Percentiles rank a stretch among this genome's conserved stretches.
Conservation (phyloP, 2,888 invertebrate species). For the Zelleria hepariella region DNA sequence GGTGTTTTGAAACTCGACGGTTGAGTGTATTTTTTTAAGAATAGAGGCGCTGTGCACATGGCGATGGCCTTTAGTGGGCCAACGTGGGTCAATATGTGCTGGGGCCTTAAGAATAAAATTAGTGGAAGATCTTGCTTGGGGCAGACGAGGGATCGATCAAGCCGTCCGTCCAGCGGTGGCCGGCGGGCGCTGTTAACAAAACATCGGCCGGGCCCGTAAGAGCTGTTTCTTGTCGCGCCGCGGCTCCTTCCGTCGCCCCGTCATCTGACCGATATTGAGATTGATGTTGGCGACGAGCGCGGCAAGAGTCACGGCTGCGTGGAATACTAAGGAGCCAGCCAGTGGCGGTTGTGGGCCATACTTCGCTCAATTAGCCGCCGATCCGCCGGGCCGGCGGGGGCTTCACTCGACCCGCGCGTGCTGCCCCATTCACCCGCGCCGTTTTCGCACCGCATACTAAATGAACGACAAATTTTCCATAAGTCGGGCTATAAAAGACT, state of each 20-base stretch:
- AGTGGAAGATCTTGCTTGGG: neutral
- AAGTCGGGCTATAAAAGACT: slow-evolving; percentile 47
- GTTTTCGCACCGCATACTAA: slow-evolving; percentile 52
- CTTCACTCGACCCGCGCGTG: slow-evolving; percentile 37
- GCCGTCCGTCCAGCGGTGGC: slow-evolving; percentile 10
- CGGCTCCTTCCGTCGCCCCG: slow-evolving; percentile 54
- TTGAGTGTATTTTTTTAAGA: no score
- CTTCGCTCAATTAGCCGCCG: slow-evolving; percentile 61
- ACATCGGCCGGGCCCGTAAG: slow-evolving; percentile 45
- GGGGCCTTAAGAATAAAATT: no score
- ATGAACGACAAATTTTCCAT: slow-evolving; percentile 59
- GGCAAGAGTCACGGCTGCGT: slow-evolving; percentile 35
- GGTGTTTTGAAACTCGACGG: no score
- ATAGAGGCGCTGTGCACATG: no score
- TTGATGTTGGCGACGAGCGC: slow-evolving; percentile 53
- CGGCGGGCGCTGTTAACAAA: slow-evolving; percentile 23
- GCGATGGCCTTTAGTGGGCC: no score
- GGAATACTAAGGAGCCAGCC: slow-evolving; percentile 59
- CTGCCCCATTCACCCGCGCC: slow-evolving; percentile 16
- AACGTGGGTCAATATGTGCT: no score
- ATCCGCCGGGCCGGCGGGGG: slow-evolving; percentile 28
- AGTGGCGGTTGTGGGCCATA: slow-evolving; percentile 33
- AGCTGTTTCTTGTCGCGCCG: slow-evolving; percentile 59
- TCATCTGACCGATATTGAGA: slow-evolving; percentile 65
- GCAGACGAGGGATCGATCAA: slow-evolving; percentile 9